Evolutionary conservation across 2,797 vertebrate genomes (phyloP).

Genomic region (Acropternis orthonyx): DNA sequence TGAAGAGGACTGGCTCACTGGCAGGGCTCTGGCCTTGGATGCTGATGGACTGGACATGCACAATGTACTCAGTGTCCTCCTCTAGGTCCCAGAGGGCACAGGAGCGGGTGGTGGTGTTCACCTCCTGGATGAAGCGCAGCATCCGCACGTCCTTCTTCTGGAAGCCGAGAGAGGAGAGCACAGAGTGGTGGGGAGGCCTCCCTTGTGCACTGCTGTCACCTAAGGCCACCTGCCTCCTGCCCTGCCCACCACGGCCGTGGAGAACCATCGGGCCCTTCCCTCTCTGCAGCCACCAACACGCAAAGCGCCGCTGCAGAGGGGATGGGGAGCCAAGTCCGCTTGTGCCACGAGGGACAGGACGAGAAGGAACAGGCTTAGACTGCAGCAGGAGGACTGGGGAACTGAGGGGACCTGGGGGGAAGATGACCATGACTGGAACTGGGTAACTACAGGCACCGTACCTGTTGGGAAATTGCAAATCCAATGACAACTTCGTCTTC

Average conservation of each 20-base stretch:
- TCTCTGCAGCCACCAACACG: not conserved
- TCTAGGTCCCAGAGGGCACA: constrained; percentile 95
- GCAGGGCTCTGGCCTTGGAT: constrained; percentile 91
- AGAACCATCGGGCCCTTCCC: not conserved
- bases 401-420: not conserved
- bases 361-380: not conserved
- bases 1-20: constrained; percentile 91
- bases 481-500: constrained; percentile 95
- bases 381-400: not conserved
- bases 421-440: fast-evolving
- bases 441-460: constrained; percentile 29
- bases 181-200: constrained; percentile 40
- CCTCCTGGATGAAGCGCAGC: constrained; percentile 96
- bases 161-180: constrained; percentile 69
- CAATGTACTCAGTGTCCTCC: constrained; percentile 94
- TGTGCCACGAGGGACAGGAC: not conserved
- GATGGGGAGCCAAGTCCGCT: not conserved
- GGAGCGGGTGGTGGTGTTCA: constrained; percentile 96
- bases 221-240: constrained; percentile 20
- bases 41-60: constrained; percentile 94
- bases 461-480: constrained; percentile 96
- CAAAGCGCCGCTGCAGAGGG: not conserved
- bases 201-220: not conserved
- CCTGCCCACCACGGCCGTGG: not conserved
- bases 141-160: constrained; percentile 95